Base-by-base conservation (phyloP, 2,113 vertebrate species). In the Odontophorus gujanensis region DNA sequence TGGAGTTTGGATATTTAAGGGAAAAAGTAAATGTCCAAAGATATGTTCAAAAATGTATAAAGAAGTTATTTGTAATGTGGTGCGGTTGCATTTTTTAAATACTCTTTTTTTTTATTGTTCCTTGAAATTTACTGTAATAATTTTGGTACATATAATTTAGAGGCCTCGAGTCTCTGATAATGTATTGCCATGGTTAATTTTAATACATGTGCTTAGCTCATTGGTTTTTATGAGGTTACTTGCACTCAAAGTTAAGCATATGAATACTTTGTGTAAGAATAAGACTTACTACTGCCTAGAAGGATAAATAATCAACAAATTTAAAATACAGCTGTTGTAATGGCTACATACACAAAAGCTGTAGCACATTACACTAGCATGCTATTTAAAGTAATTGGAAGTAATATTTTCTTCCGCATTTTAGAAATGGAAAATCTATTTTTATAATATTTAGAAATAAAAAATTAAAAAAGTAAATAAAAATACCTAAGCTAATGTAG, bases 141-240 rank as follows among this genome's bases (percentile, higher is more conserved):
- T 76, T 93, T 65, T 68, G 15, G 8, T 66, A 76, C 67, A 6
- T 76, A 62, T 66, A 80, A 82, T 51, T 93, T 77, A 92, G 66
- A 82, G 22, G 7, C 6, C n/a, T 93, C 0, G 0, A 43, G 13
- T 68, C 67, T 87, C 79, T 48, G 10, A 82, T 83, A 82, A 88
- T 94, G 93, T 93, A 58, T 90, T 80, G 24, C 53, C 76, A 30
- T 16, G 11, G 90, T 88, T 90, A 85, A 73, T 82, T 93, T 95
- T 92, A 77, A 85, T 82, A 80, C 66, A 68, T 76, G 59, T 94
- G 91, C 63, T 92, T 85, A 90, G 57, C n/a, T 85, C 50, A 93
- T 74, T 92, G 79, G 38, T 88, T 96, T 91, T 96, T 92, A 93
- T 92, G 67, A 85, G 16, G 58, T 85, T 94, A 90, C 72, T 76